Conservation (phyloP, 1,140 invertebrate species). For the Solen grandis region DNA sequence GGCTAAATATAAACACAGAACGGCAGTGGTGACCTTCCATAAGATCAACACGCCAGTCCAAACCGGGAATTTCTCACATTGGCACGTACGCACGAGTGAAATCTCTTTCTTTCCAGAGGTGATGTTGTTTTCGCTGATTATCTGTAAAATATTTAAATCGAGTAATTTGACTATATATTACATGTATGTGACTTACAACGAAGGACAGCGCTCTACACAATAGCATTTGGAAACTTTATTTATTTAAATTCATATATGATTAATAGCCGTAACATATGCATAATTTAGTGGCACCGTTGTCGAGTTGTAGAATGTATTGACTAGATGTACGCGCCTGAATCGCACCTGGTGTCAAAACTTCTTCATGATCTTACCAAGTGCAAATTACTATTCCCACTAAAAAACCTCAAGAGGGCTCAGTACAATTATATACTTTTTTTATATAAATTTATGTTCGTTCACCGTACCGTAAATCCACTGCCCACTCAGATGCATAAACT, state of each 20-base stretch:
- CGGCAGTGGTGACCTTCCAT: slow-evolving; percentile 28
- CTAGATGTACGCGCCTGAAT: too few relatives aligned
- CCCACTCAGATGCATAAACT: neutral
- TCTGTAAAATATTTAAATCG: neutral
- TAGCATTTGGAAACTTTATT: neutral
- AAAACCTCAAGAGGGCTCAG: too few relatives aligned
- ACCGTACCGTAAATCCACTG: too few relatives aligned
- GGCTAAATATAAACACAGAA: slow-evolving; percentile 21
- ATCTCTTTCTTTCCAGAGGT: neutral
- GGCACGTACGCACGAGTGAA: slow-evolving; percentile 6
- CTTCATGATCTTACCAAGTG: too few relatives aligned
- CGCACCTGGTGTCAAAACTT: too few relatives aligned
- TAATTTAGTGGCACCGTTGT: too few relatives aligned
- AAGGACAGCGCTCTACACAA: neutral
- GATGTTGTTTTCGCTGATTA: neutral
- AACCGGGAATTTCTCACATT: slow-evolving; percentile 20
- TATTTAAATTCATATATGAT: neutral
- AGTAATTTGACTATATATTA: neutral
- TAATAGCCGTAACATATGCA: too few relatives aligned
- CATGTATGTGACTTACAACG: neutral
- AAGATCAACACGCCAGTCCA: slow-evolving; percentile 20
- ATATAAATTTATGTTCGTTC: too few relatives aligned
- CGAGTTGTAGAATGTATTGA: too few relatives aligned
- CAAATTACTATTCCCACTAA: too few relatives aligned
- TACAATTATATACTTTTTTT: too few relatives aligned